These are phyloP conservation scores for Aspidiotus destructor DNA, from an alignment of 2,888 invertebrate species.

Conservation along the genomic window DNA sequence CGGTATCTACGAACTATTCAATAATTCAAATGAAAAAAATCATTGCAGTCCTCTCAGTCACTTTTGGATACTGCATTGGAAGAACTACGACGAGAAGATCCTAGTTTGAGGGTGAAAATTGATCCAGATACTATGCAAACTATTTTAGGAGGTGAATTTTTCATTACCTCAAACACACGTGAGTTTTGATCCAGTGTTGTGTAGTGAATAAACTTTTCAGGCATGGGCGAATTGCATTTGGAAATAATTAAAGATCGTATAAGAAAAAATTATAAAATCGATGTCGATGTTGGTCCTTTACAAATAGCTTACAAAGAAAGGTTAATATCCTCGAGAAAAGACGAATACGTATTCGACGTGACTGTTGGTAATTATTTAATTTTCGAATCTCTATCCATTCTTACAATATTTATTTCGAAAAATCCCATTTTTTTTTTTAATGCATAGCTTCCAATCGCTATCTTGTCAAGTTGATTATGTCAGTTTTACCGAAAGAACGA, in stretches of 20 bases:
- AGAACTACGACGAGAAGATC: constrained; percentile 80
- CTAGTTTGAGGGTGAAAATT: constrained; percentile 65
- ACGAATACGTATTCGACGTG: constrained; percentile 42
- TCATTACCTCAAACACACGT: not conserved
- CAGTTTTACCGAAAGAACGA: constrained; percentile 48
- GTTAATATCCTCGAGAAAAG: constrained; percentile 45
- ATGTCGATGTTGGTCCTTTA: constrained; percentile 79
- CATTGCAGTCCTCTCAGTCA: constrained; percentile 52
- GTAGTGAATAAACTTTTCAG: constrained; percentile 43
- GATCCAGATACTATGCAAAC: constrained; percentile 79
- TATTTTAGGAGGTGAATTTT: constrained; percentile 57
- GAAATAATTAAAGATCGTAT: constrained; percentile 88
- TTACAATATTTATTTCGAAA: not conserved
- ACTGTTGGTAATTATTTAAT: constrained; percentile 7
- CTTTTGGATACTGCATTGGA: constrained; percentile 69
- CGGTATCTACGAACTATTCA: constrained; percentile 52
- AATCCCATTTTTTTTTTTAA: not conserved
- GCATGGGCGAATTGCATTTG: constrained; percentile 96
- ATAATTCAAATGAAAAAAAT: too few relatives aligned
- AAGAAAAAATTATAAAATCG: constrained; percentile 75
- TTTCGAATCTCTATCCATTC: not conserved
- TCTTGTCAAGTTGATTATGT: constrained; percentile 46
- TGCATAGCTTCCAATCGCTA: constrained; percentile 7
- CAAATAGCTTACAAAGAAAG: constrained; percentile 88
- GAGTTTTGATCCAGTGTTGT: constrained; percentile 19